Base-by-base conservation (phyloP, 2,113 vertebrate genomes). In the Piaya cayana region DNA sequence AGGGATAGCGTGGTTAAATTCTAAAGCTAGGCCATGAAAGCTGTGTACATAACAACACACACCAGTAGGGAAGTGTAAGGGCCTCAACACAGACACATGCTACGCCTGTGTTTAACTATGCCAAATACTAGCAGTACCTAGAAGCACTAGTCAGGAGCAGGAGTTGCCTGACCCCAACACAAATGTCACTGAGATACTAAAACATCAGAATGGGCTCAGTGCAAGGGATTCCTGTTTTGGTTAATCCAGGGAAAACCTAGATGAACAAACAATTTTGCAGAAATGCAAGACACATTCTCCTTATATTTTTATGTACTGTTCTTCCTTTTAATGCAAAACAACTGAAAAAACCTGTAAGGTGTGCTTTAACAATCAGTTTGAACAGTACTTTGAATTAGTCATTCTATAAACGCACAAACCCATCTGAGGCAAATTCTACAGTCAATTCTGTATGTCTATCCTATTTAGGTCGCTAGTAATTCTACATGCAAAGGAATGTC, bases 41-140 rank as follows among this genome's bases (percentile, higher is more conserved):
- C 64, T 5, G 16, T 4, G 27, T 12, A 52, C 9, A 1, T 7
- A 84, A 26, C 58, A 25, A 27, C 37, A 15, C 3, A 34, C 4
- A 23, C 4, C 71, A 39, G 39, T 12, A 39, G 39, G 39, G 39
- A 12, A 39, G 19, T 15, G 27, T 11, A 22, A 64, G 50, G 30
- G 58, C 49, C 18, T 34, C 47, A 25, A 39, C 58, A 56, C 17
- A 69, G 32, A 9, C 22, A 26, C 2, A 32, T 16, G 39, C 43
- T 64, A 1, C 9, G 25, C 27, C 2, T 2, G 1, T 11, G 27
- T n/a, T 2, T 1, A 76, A 60, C 34, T 42, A 5, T 1, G 4
- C 11, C 32, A 52, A 29, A 11, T 5, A 59, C 23, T 58, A 36
- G 30, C 56, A 55, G 37, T 5, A 34, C n/a, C 30, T 22, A 1